These are phyloP conservation scores for Aegotheles bennettii DNA, from an alignment of 2,113 vertebrate genomes.

Conservation along the genomic window DNA sequence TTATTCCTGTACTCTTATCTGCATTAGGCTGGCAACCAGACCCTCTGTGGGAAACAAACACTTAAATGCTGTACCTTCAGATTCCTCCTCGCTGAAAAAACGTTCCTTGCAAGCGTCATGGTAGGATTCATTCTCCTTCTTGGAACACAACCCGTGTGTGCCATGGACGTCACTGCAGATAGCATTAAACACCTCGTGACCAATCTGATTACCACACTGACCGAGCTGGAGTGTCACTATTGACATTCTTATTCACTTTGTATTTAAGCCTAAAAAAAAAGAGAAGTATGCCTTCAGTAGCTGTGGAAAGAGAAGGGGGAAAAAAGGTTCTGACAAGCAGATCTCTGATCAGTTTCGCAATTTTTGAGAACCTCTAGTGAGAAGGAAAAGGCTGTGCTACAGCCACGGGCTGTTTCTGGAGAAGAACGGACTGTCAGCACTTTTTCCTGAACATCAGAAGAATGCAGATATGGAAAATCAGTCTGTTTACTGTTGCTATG, in stretches of 20 bases:
- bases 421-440: not conserved
- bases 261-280: conserved; percentile 1
- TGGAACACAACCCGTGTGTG: conserved; percentile 63
- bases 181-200: conserved; percentile 82
- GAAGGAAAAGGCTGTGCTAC: not conserved
- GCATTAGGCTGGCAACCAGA: not conserved
- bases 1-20: not conserved
- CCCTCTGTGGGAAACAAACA: not conserved
- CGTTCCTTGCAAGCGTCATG: conserved; percentile 74
- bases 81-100: conserved; percentile 80
- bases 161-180: conserved; percentile 74
- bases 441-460: not conserved
- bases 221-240: conserved; percentile 90
- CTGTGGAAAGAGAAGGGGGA: rapidly evolving
- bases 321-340: not conserved
- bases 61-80: conserved; percentile 71
- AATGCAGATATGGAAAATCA: not conserved
- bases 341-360: not conserved
- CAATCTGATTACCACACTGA: conserved; percentile 95
- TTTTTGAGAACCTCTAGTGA: not conserved
- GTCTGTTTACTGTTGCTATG: not conserved
- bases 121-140: conserved; percentile 74
- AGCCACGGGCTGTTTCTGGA: not conserved
- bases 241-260: conserved; percentile 75
- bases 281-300: not conserved